Evolutionary conservation across 2,797 vertebrate species (phyloP), one percentile per base, ranked within the genome.

Genomic region (Trachurus trachurus): DNA sequence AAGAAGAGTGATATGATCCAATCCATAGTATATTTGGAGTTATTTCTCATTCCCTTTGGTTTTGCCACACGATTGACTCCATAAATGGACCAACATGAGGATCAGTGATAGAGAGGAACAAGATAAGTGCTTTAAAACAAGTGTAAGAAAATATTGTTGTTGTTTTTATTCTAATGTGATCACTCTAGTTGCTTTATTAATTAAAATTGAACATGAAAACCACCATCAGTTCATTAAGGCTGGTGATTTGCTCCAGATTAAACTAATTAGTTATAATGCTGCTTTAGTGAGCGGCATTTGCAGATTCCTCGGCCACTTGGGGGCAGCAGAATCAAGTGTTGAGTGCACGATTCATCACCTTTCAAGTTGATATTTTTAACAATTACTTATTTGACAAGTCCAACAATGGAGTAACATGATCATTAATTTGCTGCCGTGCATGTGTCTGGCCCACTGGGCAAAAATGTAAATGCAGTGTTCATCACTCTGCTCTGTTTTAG

Each of bases 1-100:
- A n/a, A n/a, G n/a, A n/a, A n/a, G n/a, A n/a, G 44, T 39, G 6
- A 74, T 15, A 8, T 6, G n/a, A 67, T 16, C 52, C 0, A 29
- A 26, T 26, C 26, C 26, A 26, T 26, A 26, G 1, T 31, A 57
- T 34, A 31, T 56, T n/a, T 42, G 2, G 49, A 37, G 9, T 45
- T 66, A 45, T 69, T 47, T 47, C 45, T 57, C 44, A 19, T 75
- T n/a, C 47, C 42, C 39, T 80, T 79, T 66, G 79, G 78, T 72
- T 87, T 80, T 65, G 13, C 31, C 73, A 59, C 68, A 66, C 66
- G 61, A 76, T 19, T 85, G 69, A 81, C 74, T 81, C 76, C 54
- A 70, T 60, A 78, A 66, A 75, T 56, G 15, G 66, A 67, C 42
- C 34, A 8, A 66, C 17, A 37, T 40, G 9, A 19, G 45, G 19